Base-by-base conservation (phyloP, 2,888 invertebrate species). In the Drosophila peninsularis region DNA sequence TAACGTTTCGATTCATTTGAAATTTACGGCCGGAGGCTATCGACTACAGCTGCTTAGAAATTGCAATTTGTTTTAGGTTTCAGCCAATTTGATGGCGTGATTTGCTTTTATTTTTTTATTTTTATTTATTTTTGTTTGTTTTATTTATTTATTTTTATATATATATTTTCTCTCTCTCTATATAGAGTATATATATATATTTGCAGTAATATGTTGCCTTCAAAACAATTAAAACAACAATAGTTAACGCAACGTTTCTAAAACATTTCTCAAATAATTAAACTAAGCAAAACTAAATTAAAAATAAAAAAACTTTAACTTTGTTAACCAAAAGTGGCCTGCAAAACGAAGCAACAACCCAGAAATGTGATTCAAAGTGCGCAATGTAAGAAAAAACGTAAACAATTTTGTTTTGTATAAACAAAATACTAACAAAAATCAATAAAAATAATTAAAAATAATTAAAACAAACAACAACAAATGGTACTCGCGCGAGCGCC, bases 231-330 rank as follows among this genome's bases (percentile, higher is more conserved):
- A 62, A 62, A 72, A 70, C 62, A 83, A 77, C 76, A 67, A 81
- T 71, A 83, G 83, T 83, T 83, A 83, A 83, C 83, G 88, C 88
- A 85, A 87, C 85, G 87, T 84, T 83, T 83, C 75, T 87, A 84
- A 84, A 84, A 84, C 45, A 79, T 57, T 52, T 63, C 53, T 57
- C 69, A 42, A 65, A 79, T n/a, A 53, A 57, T 41, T 45, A 41
- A 41, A 52, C 21, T 52, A 52, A 52, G 52, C n/a, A 62, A 34
- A 45, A 52, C 32, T 24, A 41, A 13, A 56, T 30, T 30, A 30
- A 30, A 10, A 49, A 41, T n/a, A 52, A 39, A 45, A 58, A 49
- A 41, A 39, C 39, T 30, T 30, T 14, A 84, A 73, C 52, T 57
- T 61, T 67, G 39, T 66, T 74, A 82, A 83, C 83, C 83, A 82